Evolutionary conservation across 2,797 vertebrate species (phyloP).

Genomic region (Anabas testudineus): DNA sequence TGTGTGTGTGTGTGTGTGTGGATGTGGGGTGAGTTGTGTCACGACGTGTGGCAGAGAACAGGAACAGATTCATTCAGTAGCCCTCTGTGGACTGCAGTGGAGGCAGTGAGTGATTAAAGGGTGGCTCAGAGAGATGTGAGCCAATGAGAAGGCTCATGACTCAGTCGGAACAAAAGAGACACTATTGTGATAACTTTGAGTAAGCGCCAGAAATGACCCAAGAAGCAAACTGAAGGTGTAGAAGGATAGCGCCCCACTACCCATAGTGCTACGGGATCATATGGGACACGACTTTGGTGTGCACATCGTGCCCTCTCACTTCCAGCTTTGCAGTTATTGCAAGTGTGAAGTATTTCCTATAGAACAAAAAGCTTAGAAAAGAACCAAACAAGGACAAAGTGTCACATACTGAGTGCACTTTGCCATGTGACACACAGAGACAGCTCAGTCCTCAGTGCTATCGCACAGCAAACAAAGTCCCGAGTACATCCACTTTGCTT

Average conservation of each 20-base stretch:
- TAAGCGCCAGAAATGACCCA: conserved; percentile 18
- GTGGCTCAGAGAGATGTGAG: conserved; percentile 49
- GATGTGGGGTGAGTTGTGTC: conserved; percentile 26
- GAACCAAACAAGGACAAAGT: conserved; percentile 41
- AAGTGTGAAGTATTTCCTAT: conserved; percentile 35
- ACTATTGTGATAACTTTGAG: conserved; percentile 28
- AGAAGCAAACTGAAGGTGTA: conserved; percentile 27
- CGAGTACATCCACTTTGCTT: background rate
- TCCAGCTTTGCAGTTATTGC: conserved; percentile 25
- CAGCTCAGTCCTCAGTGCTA: background rate
- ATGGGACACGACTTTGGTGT: conserved; percentile 11
- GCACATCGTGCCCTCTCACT: conserved; percentile 1
- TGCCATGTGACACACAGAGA: background rate
- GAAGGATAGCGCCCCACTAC: conserved; percentile 12
- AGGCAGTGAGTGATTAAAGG: conserved; percentile 69
- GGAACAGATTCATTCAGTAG: conserved; percentile 49
- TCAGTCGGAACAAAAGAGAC: conserved; percentile 57
- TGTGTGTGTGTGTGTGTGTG: conserved; percentile 12
- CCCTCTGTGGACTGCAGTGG: conserved; percentile 57
- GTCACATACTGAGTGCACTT: conserved; percentile 14
- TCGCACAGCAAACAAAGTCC: background rate
- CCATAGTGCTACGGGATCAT: conserved; percentile 9
- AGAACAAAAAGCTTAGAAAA: conserved; percentile 28
- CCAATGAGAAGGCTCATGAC: conserved; percentile 57
- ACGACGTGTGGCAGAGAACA: conserved; percentile 18